Percentiles rank a stretch among this genome's conserved stretches.
phyloP scores from a whole-genome alignment of 37 sponge, comb jelly and placozoan species.

The Aphrocallistes beatrix region DNA sequence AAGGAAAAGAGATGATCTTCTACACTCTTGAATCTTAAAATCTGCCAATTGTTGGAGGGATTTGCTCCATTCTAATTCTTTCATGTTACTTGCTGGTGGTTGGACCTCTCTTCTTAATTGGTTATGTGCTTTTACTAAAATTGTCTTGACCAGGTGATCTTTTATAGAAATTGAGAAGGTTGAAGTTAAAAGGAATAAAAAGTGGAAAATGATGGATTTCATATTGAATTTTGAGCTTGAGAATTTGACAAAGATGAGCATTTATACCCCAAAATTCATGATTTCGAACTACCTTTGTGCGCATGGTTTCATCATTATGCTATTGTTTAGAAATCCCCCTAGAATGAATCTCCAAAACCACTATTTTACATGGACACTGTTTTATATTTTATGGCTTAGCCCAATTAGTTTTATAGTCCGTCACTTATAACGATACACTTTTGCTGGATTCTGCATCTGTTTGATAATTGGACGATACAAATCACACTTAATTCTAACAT shows the following conservation, averaged over 20 bases:
- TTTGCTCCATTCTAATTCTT: background rate
- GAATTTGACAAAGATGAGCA: background rate
- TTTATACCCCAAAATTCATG: background rate
- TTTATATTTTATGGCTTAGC: background rate
- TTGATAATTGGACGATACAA: background rate
- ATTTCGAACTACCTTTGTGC: background rate
- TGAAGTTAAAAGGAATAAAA: background rate
- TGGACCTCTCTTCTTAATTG: background rate
- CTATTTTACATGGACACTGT: background rate
- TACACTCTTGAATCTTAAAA: background rate
- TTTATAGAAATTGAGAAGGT: background rate
- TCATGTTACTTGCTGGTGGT: background rate
- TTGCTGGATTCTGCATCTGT: background rate
- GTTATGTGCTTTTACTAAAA: background rate
- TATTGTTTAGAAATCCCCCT: background rate
- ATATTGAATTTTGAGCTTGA: background rate
- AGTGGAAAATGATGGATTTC: background rate
- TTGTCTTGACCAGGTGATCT: background rate
- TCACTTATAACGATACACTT: background rate
- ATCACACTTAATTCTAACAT: background rate
- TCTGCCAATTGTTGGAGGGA: background rate
- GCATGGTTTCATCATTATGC: background rate
- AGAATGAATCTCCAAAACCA: too few species aligned
- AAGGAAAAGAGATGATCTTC: background rate
- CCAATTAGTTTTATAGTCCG: background rate